Evolutionary conservation across 2,888 invertebrate genomes (phyloP), one percentile per base, ranked within the genome.

Genomic region (Lycaena phlaeas): DNA sequence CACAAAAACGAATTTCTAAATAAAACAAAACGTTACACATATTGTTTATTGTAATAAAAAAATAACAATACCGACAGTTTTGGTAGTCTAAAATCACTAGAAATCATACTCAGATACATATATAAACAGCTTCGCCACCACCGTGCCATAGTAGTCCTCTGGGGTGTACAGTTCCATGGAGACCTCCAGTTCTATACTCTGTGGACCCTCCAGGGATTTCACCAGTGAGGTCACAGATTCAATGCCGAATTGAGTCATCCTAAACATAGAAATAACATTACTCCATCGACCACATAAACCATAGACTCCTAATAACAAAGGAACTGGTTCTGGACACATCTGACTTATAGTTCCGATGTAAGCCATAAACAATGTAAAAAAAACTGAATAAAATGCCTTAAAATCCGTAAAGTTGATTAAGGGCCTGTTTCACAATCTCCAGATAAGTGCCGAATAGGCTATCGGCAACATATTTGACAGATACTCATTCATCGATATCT

Each of bases 121-220:
- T 38, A 97, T 90, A 56, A 91, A 90, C 37, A 97, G 87, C 65
- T 92, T 94, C 0, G 96, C 95, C 1, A 96, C 88, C 7, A 94
- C 95, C 29, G 90, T 92, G 1, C 95, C 96, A 4, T 90, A 90
- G 48, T 92, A 93, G 38, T 87, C 86, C 3, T 90, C 88, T 7
- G 9, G 34, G 44, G 88, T 89, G 64, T 90, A 93, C 2, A 96
- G 85, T 42, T 93, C 92, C 95, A 97, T 96, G 48, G 89, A 90
- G 17, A 97, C 82, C 56, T 95, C 92, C 22, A 97, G 72, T 56
- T 96, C 94, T 50, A 97, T 90, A 59, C 96, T 96, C 67, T 97
- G 97, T 0, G 97, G 96, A 0, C 97, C 97, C 48, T 89, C 87
- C 1, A 97, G 87, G 0, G 91, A 86, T 42, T 87, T 86, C 5